phyloP scores from a whole-genome alignment of 2,888 invertebrate genomes.

The Unio delphinus region DNA sequence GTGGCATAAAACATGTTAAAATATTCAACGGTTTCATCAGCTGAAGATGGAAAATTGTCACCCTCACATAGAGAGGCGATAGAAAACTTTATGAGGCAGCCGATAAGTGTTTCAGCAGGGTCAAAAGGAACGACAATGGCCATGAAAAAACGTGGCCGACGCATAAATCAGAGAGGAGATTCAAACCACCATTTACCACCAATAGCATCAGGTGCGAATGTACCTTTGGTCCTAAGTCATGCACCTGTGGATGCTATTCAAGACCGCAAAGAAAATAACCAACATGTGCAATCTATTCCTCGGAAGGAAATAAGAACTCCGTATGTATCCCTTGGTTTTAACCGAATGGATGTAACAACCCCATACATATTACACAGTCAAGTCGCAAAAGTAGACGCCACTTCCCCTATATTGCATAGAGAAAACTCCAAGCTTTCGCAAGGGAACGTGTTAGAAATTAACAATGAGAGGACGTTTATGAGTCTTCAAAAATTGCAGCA shows the following conservation, averaged over 20 bases:
- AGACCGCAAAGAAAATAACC: slow-evolving; percentile 12
- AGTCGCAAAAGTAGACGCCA: slow-evolving; percentile 28
- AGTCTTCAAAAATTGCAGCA: slow-evolving; percentile 40
- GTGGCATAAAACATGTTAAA: slow-evolving; percentile 32
- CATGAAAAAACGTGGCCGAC: slow-evolving; percentile 30
- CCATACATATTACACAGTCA: slow-evolving; percentile 45
- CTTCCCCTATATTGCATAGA: slow-evolving; percentile 20
- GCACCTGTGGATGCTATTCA: slow-evolving; percentile 7
- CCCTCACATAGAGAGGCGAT: slow-evolving; percentile 34
- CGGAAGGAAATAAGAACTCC: slow-evolving; percentile 39
- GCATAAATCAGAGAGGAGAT: slow-evolving; percentile 14
- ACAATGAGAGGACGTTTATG: slow-evolving; percentile 33
- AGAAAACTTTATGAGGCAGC: slow-evolving; percentile 24
- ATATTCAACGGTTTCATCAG: slow-evolving; percentile 33
- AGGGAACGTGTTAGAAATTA: slow-evolving; percentile 38
- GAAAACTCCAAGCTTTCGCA: slow-evolving; percentile 36
- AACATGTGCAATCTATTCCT: slow-evolving; percentile 16
- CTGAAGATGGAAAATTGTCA: slow-evolving; percentile 43
- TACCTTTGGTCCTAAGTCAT: slow-evolving; percentile 8
- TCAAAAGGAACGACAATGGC: slow-evolving; percentile 36
- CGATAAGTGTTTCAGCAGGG: slow-evolving; percentile 32
- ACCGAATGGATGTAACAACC: slow-evolving; percentile 36
- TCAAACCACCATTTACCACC: slow-evolving; percentile 42
- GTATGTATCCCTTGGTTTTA: slow-evolving; percentile 26
- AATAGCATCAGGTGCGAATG: slow-evolving; percentile 17